These are phyloP conservation scores for Meandrusa payeni DNA, from an alignment of 2,888 invertebrate species.

Conservation along the genomic window DNA sequence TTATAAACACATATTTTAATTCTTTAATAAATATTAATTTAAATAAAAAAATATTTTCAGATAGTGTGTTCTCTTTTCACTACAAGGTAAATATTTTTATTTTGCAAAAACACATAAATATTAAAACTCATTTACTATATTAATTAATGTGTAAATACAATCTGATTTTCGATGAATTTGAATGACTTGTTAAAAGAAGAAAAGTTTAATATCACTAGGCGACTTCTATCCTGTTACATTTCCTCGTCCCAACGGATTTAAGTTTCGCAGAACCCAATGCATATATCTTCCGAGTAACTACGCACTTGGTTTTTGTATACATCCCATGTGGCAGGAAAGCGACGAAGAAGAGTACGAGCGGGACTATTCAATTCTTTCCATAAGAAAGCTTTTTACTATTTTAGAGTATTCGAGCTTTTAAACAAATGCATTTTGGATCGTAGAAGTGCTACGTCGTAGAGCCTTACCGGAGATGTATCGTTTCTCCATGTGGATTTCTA, in stretches of 20 bases:
- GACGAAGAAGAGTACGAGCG: conserved; percentile 1
- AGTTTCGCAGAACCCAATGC: conserved; percentile 6
- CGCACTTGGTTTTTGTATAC: conserved; percentile 20
- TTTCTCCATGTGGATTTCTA: not conserved
- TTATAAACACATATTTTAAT: too few relatives aligned
- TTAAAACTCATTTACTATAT: too few relatives aligned
- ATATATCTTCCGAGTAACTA: conserved; percentile 17
- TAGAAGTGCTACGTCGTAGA: conserved; percentile 13
- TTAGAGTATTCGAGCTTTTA: not conserved
- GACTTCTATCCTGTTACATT: conserved; percentile 5
- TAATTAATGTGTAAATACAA: too few relatives aligned
- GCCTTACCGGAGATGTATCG: conserved; percentile 8
- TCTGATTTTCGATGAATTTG: not conserved
- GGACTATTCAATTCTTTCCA: conserved; percentile 17
- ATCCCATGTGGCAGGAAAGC: conserved; percentile 10
- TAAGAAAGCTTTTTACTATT: conserved; percentile 2
- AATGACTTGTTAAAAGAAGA: not conserved
- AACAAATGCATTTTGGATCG: conserved; percentile 4
- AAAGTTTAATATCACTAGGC: not conserved
- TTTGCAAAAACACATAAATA: too few relatives aligned
- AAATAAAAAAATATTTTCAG: too few relatives aligned
- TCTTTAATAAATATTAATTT: too few relatives aligned
- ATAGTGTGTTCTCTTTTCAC: too few relatives aligned
- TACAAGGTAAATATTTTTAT: too few relatives aligned
- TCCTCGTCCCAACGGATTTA: conserved; percentile 2